phyloP scores from a whole-genome alignment of 2,797 vertebrate species.

The Urocyon cinereoargenteus region DNA sequence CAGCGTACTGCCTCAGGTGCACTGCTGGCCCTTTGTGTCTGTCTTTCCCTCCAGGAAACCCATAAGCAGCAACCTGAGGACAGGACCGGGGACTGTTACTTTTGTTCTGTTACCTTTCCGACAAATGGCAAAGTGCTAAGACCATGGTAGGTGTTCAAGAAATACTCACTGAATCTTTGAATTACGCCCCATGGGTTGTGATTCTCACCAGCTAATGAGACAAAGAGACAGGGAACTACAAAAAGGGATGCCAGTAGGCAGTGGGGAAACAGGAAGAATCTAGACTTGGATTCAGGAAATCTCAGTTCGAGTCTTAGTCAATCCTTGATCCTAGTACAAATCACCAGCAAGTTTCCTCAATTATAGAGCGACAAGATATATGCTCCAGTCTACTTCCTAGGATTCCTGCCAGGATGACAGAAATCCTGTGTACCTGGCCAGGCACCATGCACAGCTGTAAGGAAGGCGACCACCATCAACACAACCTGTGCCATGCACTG shows the following conservation, averaged over 20 bases:
- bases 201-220: neutral
- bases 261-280: neutral
- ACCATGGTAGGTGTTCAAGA: neutral
- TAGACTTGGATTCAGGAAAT: neutral
- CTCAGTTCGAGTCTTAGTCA: neutral
- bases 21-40: fast-evolving
- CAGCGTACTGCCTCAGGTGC: no score
- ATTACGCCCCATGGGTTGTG: neutral
- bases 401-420: neutral
- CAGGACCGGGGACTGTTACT: no score
- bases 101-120: neutral
- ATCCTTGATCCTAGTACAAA: neutral
- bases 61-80: neutral
- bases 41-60: neutral
- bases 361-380: neutral
- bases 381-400: neutral
- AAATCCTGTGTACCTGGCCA: neutral
- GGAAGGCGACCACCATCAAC: neutral
- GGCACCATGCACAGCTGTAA: neutral
- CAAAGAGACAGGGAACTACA: no score
- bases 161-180: neutral
- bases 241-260: neutral
- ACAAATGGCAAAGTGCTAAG: neutral
- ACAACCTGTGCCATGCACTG: fast-evolving
- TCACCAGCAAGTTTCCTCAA: neutral